These are phyloP conservation scores for Gallinago nigripennis DNA, from an alignment of 2,797 vertebrate species.

Conservation along the genomic window DNA sequence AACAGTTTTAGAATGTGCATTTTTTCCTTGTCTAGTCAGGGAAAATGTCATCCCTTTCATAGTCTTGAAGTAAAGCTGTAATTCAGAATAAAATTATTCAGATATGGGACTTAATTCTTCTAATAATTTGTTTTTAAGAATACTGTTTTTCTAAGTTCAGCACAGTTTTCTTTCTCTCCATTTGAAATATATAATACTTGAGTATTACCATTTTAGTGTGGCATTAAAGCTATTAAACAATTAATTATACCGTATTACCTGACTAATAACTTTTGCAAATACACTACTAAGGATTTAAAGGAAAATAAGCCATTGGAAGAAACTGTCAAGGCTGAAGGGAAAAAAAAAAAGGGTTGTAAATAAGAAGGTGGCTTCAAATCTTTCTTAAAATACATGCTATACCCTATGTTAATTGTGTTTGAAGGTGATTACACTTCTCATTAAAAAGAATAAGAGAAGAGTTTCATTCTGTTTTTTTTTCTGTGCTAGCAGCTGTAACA, in stretches of 20 bases:
- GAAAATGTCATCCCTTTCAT: constrained; percentile 58
- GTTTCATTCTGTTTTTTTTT: neutral
- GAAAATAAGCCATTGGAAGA: neutral
- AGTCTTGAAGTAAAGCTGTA: constrained; percentile 61
- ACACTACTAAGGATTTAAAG: neutral
- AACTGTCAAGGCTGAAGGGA: neutral
- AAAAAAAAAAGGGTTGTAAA: neutral
- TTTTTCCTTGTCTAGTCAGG: constrained; percentile 57
- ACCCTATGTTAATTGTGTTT: neutral
- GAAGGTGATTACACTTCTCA: neutral
- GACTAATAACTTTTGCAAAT: constrained; percentile 13
- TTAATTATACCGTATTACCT: neutral
- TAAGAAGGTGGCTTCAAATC: neutral
- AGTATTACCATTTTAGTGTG: neutral
- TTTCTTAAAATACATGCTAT: neutral
- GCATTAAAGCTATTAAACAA: neutral
- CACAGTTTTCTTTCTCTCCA: neutral
- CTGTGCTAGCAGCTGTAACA: neutral
- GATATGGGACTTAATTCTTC: constrained; percentile 35
- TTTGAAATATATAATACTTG: neutral
- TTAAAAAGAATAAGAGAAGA: neutral
- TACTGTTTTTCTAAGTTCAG: constrained; percentile 1
- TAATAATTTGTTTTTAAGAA: constrained; percentile 49
- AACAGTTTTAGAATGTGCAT: constrained; percentile 62
- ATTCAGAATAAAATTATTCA: constrained; percentile 58